Conservation (phyloP, 2,888 invertebrate species). For the Dascillus cervinus region DNA sequence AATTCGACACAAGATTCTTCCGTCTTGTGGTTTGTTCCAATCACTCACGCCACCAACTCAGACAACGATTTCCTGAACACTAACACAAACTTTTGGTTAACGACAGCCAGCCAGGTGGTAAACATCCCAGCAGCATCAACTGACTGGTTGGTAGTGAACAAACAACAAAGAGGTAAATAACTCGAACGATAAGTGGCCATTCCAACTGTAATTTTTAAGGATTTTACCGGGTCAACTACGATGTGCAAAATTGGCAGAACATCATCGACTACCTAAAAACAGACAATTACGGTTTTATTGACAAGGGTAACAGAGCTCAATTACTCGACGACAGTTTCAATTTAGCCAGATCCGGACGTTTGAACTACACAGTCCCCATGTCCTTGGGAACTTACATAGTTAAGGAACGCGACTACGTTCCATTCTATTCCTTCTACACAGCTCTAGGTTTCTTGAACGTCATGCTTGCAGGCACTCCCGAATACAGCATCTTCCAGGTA, state of each 20-base stretch:
- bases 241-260: conserved; percentile 38
- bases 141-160: conserved; percentile 38
- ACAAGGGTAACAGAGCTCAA: conserved; percentile 48
- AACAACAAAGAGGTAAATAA: conserved; percentile 9
- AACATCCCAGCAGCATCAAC: conserved; percentile 5
- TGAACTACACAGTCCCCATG: conserved; percentile 48
- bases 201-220: conserved; percentile 20
- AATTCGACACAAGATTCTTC: background rate
- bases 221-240: conserved; percentile 40
- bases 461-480: conserved; percentile 11
- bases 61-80: conserved; percentile 36
- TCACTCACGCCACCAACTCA: conserved; percentile 6
- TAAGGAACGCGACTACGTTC: conserved; percentile 53
- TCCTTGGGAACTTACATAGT: conserved; percentile 52
- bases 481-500: conserved; percentile 17
- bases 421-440: conserved; percentile 39
- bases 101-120: background rate
- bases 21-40: conserved; percentile 7
- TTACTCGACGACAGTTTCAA: conserved; percentile 46
- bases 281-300: conserved; percentile 43
- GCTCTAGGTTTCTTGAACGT: conserved; percentile 17
- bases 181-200: background rate
- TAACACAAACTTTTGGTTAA: conserved; percentile 6
- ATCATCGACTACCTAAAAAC: conserved; percentile 39
- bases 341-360: conserved; percentile 49